A percentile compares a stretch with the other conserved stretches of the same genome.
These are phyloP conservation scores for Formica aserva DNA, from an alignment of 2,888 invertebrate genomes.

Conservation along the genomic window DNA sequence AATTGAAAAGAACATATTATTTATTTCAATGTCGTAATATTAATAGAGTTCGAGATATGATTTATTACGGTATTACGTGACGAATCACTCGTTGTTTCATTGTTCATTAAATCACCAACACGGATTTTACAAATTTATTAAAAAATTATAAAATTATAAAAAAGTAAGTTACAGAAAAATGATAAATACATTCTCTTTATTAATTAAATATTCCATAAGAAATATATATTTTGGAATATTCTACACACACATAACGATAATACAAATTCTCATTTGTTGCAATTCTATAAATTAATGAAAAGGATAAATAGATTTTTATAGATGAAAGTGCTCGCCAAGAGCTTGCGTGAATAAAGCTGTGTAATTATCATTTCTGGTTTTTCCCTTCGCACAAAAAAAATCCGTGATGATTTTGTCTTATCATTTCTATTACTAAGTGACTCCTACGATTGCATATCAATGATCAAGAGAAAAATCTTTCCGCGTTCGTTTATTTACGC, in stretches of 20 bases:
- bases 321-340: background rate
- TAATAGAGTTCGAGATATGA: conserved; percentile 2
- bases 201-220: background rate
- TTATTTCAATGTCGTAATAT: background rate
- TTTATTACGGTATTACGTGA: background rate
- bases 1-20: conserved; percentile 7
- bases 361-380: conserved; percentile 10
- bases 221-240: background rate
- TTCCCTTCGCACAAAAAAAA: conserved; percentile 1
- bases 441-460: background rate
- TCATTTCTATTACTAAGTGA: background rate
- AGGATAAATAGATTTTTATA: background rate
- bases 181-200: background rate
- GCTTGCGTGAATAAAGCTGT: background rate
- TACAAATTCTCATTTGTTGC: background rate
- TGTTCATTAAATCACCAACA: background rate
- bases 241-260: background rate
- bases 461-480: conserved; percentile 9
- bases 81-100: background rate
- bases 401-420: background rate
- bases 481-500: background rate
- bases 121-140: background rate
- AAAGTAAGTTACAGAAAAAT: background rate
- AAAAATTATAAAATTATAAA: background rate
- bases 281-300: background rate